Evolutionary conservation across 2,797 vertebrate species (phyloP).

Genomic region (Orestias chungarensis): DNA sequence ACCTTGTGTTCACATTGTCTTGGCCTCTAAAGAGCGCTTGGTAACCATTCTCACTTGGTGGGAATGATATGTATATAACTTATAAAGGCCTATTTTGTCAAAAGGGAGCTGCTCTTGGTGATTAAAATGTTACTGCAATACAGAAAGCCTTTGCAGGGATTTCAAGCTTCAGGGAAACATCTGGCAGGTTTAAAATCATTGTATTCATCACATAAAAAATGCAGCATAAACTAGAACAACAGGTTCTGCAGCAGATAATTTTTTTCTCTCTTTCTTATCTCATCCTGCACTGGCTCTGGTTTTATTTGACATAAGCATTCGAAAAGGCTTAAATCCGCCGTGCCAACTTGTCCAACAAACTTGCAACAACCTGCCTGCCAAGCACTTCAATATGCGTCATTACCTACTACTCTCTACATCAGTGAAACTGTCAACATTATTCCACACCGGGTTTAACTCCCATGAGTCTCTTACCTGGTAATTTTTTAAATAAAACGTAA

Average conservation of each 20-base stretch:
- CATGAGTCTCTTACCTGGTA: not conserved
- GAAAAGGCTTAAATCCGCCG: not conserved
- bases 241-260: constrained; percentile 8
- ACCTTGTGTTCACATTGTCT: not conserved
- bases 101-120: not conserved
- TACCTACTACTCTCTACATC: constrained; percentile 1
- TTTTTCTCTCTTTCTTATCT: not conserved
- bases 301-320: constrained; percentile 2
- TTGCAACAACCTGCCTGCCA: constrained; percentile 6
- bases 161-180: not conserved
- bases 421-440: not conserved
- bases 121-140: not conserved
- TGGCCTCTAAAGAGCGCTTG: not conserved
- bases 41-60: not conserved
- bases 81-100: not conserved
- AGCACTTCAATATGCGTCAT: too few species aligned
- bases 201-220: not conserved
- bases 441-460: not conserved
- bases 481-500: constrained; percentile 4
- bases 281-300: not conserved
- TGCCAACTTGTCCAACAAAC: not conserved
- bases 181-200: not conserved
- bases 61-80: not conserved
- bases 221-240: not conserved
- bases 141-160: not conserved